These are phyloP conservation scores for Actenoides hombroni DNA, from an alignment of 2,113 vertebrate genomes.

Conservation along the genomic window DNA sequence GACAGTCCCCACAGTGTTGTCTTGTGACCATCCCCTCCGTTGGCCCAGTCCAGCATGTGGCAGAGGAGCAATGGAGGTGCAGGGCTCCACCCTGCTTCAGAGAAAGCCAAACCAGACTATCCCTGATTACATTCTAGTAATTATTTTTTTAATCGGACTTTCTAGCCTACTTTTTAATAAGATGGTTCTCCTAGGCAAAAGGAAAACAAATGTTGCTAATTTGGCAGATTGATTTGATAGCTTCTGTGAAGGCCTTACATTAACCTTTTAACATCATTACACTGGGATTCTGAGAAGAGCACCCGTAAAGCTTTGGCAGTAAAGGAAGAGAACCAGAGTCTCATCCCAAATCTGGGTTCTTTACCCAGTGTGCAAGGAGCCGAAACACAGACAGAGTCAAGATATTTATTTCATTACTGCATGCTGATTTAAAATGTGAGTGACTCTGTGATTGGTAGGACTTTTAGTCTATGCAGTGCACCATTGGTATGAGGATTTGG, in stretches of 20 bases:
- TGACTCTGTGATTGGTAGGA: background rate
- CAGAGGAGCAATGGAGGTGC: background rate
- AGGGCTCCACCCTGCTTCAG: background rate
- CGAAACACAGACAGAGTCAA: too few species aligned
- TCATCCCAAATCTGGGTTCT: too few species aligned
- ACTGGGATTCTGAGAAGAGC: background rate
- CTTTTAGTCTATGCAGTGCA: background rate
- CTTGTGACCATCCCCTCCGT: background rate
- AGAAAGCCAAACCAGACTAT: background rate
- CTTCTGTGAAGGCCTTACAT: background rate
- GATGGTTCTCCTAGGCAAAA: background rate
- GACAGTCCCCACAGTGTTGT: background rate
- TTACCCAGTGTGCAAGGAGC: too few species aligned
- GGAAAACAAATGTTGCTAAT: background rate
- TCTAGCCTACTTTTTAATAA: background rate
- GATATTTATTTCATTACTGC: too few species aligned
- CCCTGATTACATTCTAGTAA: background rate
- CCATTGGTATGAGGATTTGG: background rate
- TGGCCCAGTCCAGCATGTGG: accelerated
- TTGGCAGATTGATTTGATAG: background rate
- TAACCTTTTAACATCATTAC: background rate
- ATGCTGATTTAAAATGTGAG: background rate
- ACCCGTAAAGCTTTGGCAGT: background rate
- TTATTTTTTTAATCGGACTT: background rate
- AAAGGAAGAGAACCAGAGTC: background rate